phyloP scores from a whole-genome alignment of 1,140 invertebrate species.

The Parapsyche elsis region DNA sequence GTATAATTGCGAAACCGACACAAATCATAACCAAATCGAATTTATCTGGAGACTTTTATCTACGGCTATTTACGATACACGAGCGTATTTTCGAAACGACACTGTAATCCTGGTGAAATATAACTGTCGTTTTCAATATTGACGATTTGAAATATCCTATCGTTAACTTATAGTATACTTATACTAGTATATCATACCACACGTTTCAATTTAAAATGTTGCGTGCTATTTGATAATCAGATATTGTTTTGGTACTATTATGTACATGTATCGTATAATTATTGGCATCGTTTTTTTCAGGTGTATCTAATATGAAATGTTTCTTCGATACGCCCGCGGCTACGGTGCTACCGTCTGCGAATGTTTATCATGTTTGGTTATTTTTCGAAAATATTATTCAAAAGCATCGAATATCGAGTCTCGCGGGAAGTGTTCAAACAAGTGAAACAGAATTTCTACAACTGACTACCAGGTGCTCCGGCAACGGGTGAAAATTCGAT shows the following conservation, averaged over 20 bases:
- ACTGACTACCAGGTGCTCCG: not conserved
- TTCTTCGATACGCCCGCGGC: not conserved
- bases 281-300: not conserved
- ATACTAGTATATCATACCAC: not conserved
- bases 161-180: not conserved
- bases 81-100: not conserved
- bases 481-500: not conserved
- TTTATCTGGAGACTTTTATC: not conserved
- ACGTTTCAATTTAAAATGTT: slow-evolving; percentile 1
- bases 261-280: not conserved
- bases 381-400: no score
- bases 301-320: not conserved
- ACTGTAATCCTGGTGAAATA: slow-evolving; percentile 4
- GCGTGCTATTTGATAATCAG: not conserved
- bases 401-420: not conserved
- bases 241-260: not conserved
- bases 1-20: no score
- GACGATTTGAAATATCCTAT: slow-evolving; percentile 25
- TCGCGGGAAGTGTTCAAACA: not conserved
- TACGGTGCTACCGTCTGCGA: not conserved
- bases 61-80: not conserved
- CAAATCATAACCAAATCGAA: no score
- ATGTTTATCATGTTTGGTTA: no score
- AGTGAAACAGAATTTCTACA: not conserved
- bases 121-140: slow-evolving; percentile 20